phyloP scores from a whole-genome alignment of 2,888 invertebrate species.

The Aleiodes leptofemur region DNA sequence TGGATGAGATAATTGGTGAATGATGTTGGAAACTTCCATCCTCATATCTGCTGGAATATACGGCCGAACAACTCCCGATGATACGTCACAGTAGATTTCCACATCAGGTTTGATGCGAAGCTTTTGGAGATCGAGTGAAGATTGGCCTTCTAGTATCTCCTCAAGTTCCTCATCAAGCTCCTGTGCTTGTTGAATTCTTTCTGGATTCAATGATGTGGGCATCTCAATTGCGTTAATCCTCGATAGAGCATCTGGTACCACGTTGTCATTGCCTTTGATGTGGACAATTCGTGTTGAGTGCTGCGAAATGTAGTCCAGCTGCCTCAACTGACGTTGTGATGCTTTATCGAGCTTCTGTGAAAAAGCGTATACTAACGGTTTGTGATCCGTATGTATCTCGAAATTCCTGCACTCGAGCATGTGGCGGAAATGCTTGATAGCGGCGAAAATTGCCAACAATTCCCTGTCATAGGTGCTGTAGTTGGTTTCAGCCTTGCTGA shows the following conservation, averaged over 20 bases:
- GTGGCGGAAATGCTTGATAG: constrained; percentile 48
- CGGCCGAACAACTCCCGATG: constrained; percentile 2
- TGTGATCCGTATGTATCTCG: constrained; percentile 52
- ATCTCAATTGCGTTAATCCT: constrained; percentile 42
- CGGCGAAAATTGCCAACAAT: constrained; percentile 45
- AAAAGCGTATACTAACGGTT: constrained; percentile 53
- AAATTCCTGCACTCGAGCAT: constrained; percentile 48
- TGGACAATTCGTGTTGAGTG: constrained; percentile 45
- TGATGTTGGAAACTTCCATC: neutral
- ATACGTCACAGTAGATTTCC: constrained; percentile 16
- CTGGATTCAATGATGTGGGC: constrained; percentile 34
- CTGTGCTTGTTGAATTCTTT: constrained; percentile 26
- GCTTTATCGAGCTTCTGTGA: constrained; percentile 42
- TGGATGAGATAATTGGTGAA: constrained; percentile 48
- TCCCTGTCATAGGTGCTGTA: constrained; percentile 58
- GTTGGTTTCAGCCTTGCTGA: constrained; percentile 42
- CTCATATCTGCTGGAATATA: constrained; percentile 33
- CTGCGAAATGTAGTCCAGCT: constrained; percentile 51
- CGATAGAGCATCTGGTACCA: constrained; percentile 50
- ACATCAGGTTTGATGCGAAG: constrained; percentile 15
- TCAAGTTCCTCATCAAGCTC: constrained; percentile 35
- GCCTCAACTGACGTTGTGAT: constrained; percentile 46
- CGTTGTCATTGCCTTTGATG: constrained; percentile 47
- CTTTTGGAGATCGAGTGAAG: constrained; percentile 32
- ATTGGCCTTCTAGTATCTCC: neutral